Conservation (phyloP, 2,797 vertebrate species). For the Epinephelus malabaricus region DNA sequence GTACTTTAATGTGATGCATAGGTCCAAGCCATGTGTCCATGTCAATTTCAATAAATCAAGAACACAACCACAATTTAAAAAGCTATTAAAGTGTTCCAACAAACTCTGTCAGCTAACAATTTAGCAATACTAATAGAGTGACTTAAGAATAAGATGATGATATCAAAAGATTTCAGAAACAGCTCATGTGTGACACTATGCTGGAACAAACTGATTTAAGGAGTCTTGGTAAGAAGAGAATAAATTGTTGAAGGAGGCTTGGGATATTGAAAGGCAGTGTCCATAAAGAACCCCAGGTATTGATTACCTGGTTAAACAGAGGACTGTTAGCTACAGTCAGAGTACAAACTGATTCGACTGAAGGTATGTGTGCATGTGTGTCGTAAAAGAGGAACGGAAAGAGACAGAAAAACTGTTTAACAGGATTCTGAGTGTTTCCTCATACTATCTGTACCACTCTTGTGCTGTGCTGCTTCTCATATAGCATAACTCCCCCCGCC, state of each 20-base stretch:
- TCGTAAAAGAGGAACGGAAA: neutral
- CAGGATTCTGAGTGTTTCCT: conserved; percentile 9
- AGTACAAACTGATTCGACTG: conserved; percentile 83
- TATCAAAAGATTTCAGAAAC: neutral
- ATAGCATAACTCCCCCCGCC: conserved; percentile 6
- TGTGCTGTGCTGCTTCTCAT: conserved; percentile 34
- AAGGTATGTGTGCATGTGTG: conserved; percentile 55
- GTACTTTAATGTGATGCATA: neutral
- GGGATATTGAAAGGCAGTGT: conserved; percentile 47
- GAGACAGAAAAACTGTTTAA: neutral
- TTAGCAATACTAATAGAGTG: neutral
- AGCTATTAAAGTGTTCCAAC: neutral
- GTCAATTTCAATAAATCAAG: neutral
- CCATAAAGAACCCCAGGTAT: conserved; percentile 79
- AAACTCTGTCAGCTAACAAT: neutral
- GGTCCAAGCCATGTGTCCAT: neutral
- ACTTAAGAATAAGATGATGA: too few species aligned
- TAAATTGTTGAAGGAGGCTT: neutral
- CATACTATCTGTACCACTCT: conserved; percentile 9
- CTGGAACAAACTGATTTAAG: conserved; percentile 12
- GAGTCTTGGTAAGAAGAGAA: conserved; percentile 4
- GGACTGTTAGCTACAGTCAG: conserved; percentile 84
- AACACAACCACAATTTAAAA: neutral
- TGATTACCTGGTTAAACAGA: conserved; percentile 89
- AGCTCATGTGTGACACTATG: neutral